These are phyloP conservation scores for Pimpla rufipes DNA, from an alignment of 2,888 invertebrate species.

Conservation along the genomic window DNA sequence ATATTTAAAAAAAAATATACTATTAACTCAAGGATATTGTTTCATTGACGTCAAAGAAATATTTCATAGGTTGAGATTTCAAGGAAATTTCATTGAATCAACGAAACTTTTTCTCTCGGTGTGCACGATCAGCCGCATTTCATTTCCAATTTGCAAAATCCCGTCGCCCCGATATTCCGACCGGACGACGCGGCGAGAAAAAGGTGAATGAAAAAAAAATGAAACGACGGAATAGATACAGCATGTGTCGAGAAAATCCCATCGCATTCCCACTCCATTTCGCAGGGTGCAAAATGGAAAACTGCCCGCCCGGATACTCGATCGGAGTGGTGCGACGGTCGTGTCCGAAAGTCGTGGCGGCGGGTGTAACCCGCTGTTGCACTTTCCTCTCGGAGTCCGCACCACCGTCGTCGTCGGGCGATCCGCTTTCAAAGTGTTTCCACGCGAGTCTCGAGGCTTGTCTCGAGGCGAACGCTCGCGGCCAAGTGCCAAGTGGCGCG, in stretches of 20 bases:
- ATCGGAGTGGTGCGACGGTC: slow-evolving; percentile 21
- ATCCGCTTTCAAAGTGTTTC: slow-evolving; percentile 45
- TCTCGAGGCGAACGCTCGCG: slow-evolving; percentile 54
- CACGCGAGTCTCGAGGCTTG: slow-evolving; percentile 45
- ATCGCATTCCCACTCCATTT: not conserved
- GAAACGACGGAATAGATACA: not conserved
- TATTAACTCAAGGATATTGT: no score
- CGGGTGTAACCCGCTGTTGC: slow-evolving; percentile 48
- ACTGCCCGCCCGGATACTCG: slow-evolving; percentile 22
- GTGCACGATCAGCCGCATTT: slow-evolving; percentile 26
- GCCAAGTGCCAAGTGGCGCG: slow-evolving; percentile 42
- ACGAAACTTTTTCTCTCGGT: no score
- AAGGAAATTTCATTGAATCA: no score
- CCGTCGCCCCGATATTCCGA: not conserved
- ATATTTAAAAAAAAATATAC: no score
- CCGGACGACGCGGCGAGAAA: not conserved
- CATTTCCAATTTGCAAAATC: slow-evolving; percentile 48
- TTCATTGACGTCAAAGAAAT: no score
- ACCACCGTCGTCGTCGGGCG: slow-evolving; percentile 16
- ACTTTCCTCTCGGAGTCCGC: slow-evolving; percentile 11
- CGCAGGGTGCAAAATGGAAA: slow-evolving; percentile 47
- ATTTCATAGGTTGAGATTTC: no score
- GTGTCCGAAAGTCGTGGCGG: slow-evolving; percentile 9
- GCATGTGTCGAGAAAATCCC: slow-evolving; percentile 36
- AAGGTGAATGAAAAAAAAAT: slow-evolving; percentile 7